Conservation (phyloP, 2,113 vertebrate genomes). For the Acanthochromis polyacanthus region DNA sequence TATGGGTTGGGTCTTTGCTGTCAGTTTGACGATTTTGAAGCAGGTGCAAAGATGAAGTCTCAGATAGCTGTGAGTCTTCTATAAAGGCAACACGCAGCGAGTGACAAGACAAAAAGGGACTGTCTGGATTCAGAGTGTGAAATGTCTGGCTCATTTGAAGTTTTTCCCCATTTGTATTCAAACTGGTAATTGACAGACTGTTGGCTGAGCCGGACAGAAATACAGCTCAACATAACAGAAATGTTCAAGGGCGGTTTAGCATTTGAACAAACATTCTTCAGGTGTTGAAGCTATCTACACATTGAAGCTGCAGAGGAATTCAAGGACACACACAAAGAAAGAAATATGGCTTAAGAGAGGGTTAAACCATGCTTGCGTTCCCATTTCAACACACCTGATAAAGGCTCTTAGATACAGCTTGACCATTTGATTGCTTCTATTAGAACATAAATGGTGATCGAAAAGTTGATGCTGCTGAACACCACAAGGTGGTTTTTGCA, state of each 20-base stretch:
- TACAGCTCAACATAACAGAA: neutral
- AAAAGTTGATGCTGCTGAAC: too few species aligned
- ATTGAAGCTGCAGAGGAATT: neutral
- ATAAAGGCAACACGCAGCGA: conserved; percentile 11
- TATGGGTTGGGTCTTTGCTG: conserved; percentile 13
- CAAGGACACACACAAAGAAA: neutral
- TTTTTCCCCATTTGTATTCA: conserved; percentile 34
- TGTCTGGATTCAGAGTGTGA: conserved; percentile 36
- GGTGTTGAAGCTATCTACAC: neutral
- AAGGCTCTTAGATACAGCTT: neutral
- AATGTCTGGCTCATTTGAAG: conserved; percentile 33
- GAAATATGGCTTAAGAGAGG: neutral
- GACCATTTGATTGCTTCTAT: neutral
- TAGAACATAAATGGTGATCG: neutral
- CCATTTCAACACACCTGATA: neutral
- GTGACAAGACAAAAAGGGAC: conserved; percentile 44
- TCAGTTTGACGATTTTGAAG: conserved; percentile 35
- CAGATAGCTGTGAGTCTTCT: conserved; percentile 32
- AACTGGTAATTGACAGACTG: conserved; percentile 46
- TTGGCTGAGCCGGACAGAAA: conserved; percentile 18
- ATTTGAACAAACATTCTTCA: neutral
- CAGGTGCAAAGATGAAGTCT: conserved; percentile 27
- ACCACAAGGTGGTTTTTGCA: too few species aligned
- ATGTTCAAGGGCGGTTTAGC: neutral
- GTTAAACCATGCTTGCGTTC: neutral